phyloP scores from a whole-genome alignment of 2,888 invertebrate genomes.

The Glaucopsyche alexis region DNA sequence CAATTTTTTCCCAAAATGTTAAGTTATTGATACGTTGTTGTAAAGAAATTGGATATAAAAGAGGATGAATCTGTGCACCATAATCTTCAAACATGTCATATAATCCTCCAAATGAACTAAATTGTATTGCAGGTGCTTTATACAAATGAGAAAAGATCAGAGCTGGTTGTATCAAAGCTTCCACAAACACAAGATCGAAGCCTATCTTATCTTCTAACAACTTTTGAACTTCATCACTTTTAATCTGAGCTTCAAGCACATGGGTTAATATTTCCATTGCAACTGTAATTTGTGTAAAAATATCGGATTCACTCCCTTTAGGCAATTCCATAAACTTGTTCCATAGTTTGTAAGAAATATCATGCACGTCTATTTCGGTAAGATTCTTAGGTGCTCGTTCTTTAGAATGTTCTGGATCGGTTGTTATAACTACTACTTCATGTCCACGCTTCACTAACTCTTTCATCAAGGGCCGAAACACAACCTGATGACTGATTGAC shows the following conservation, averaged over 20 bases:
- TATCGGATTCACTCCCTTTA: constrained; percentile 34
- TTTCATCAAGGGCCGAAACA: constrained; percentile 51
- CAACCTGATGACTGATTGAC: constrained; percentile 53
- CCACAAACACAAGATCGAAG: constrained; percentile 52
- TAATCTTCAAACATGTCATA: constrained; percentile 41
- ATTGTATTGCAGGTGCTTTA: constrained; percentile 52
- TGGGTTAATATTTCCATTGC: constrained; percentile 30
- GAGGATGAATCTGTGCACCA: constrained; percentile 47
- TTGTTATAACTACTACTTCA: constrained; percentile 54
- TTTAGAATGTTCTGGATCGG: constrained; percentile 50
- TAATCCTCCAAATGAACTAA: constrained; percentile 50
- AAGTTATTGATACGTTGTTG: constrained; percentile 40
- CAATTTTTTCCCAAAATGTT: constrained; percentile 42
- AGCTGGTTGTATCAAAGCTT: constrained; percentile 44
- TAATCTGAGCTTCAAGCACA: constrained; percentile 38
- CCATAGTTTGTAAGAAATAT: constrained; percentile 49
- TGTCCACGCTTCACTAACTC: constrained; percentile 58
- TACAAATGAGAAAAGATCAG: constrained; percentile 47
- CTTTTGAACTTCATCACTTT: constrained; percentile 37
- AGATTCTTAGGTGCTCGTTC: constrained; percentile 50
- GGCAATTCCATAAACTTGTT: constrained; percentile 32
- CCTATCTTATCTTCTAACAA: constrained; percentile 38
- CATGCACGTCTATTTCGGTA: constrained; percentile 54
- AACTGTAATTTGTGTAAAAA: constrained; percentile 32
- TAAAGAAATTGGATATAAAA: constrained; percentile 42